Evolutionary conservation across 2,888 invertebrate genomes (phyloP), one percentile per base, ranked within the genome.

Genomic region (Eilema depressum): DNA sequence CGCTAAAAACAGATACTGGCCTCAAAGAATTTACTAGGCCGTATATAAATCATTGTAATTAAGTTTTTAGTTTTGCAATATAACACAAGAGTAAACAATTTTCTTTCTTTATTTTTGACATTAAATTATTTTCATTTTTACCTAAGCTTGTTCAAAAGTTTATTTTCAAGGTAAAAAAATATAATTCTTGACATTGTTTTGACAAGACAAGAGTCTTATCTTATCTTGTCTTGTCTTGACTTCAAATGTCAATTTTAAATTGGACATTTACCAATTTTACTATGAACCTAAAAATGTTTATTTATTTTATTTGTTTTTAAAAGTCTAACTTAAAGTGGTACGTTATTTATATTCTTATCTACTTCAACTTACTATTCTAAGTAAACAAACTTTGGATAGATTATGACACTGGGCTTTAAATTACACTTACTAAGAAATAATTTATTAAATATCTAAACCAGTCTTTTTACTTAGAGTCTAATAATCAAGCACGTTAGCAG

Each of bases 381-480:
- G 12, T 63, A 62, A 66, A 66, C 25, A 41, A 68, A 69, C 61
- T 71, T 68, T 78, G 61, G 71, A 33, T 75, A 79, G 63, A 75
- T 73, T 72, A 75, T 69, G 64, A 72, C 62, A 76, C 72, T 73
- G 66, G 69, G 20, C 59, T 74, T 74, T 66, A 71, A 71, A 78
- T 73, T 75, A 78, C 70, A 75, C 66, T 75, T 73, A 76, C 72
- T 75, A 76, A 82, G 70, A 81, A 81, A 80, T 80, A 90, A 90
- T 89, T 90, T 87, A 88, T 91, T 89, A 88, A 85, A 90, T 88
- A 90, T 88, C 85, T 89, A 89, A 87, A 88, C 90, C 93, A 94
- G 93, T 93, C 93, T 93, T 93, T 86, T 85, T 81, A 85, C 85
- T 88, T 93, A 91, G 70, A 75, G 73, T 82, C 85, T 87, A 88